These are phyloP conservation scores for Epirrita christyi DNA, from an alignment of 2,888 invertebrate genomes.

Conservation along the genomic window DNA sequence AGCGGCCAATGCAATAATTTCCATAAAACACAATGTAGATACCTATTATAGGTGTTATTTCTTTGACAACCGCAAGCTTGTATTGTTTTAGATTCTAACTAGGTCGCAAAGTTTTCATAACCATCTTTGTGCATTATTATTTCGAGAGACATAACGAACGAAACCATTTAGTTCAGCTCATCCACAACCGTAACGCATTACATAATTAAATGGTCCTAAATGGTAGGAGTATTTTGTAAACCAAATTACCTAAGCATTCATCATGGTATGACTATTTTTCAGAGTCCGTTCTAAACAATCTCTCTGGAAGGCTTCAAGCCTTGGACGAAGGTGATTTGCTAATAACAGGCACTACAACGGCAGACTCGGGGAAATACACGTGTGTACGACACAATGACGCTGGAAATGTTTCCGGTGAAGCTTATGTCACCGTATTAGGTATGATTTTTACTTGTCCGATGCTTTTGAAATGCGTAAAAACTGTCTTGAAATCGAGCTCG, in stretches of 20 bases:
- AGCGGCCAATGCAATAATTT: neutral
- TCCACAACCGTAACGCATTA: constrained; percentile 7
- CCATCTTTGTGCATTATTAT: constrained; percentile 8
- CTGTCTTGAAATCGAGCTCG: constrained; percentile 6
- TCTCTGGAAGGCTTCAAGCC: constrained; percentile 91
- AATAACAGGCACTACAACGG: constrained; percentile 92
- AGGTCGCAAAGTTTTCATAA: constrained; percentile 12
- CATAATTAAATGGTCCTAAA: constrained; percentile 5
- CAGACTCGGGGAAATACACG: constrained; percentile 95
- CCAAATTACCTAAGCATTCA: neutral
- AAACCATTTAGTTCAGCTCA: constrained; percentile 4
- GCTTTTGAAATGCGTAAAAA: neutral
- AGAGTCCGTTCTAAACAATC: constrained; percentile 78
- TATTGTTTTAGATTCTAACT: constrained; percentile 8
- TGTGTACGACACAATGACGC: constrained; percentile 96
- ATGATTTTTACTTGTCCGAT: constrained; percentile 47
- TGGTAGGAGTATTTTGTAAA: neutral
- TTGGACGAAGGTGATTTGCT: constrained; percentile 94
- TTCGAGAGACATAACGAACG: constrained; percentile 4
- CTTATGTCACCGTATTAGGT: constrained; percentile 93
- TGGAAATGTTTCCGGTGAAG: constrained; percentile 93
- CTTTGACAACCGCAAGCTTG: neutral
- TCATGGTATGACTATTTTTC: constrained; percentile 37
- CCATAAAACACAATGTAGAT: neutral
- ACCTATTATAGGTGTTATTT: neutral